Evolutionary conservation across 2,797 vertebrate species (phyloP).

Genomic region (Syngnathus acus): DNA sequence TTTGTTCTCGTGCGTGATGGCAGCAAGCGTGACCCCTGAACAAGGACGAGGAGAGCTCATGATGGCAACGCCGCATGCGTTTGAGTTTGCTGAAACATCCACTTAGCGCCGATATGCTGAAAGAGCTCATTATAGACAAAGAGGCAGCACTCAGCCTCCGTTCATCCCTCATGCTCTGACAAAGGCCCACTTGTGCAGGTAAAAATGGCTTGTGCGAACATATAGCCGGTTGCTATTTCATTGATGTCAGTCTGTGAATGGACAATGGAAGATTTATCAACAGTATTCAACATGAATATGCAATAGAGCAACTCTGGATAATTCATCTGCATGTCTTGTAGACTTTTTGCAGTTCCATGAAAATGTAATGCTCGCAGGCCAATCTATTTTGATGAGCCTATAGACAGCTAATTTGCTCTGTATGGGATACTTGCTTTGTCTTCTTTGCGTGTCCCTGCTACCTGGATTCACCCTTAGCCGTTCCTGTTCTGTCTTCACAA

Average conservation of each 20-base stretch:
- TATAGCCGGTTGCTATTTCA: neutral
- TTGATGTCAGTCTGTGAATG: neutral
- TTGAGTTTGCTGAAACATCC: constrained; percentile 27
- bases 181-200: constrained; percentile 20
- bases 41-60: constrained; percentile 32
- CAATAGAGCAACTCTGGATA: constrained; percentile 1
- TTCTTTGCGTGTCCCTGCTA: neutral
- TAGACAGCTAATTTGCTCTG: neutral
- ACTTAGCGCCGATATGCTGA: constrained; percentile 13
- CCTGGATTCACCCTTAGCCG: constrained; percentile 7
- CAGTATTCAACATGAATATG: constrained; percentile 3
- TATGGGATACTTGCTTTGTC: neutral
- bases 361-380: neutral
- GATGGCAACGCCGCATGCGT: constrained; percentile 15
- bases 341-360: neutral
- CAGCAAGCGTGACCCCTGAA: constrained; percentile 42
- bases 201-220: neutral
- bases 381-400: neutral
- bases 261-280: constrained; percentile 1
- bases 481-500: constrained; percentile 27
- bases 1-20: constrained; percentile 5
- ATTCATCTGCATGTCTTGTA: constrained; percentile 15
- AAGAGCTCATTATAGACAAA: constrained; percentile 17
- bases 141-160: constrained; percentile 26
- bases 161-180: constrained; percentile 1